Base-by-base conservation (phyloP, 1,140 invertebrate genomes). In the Pseudomyrmex gracilis region DNA sequence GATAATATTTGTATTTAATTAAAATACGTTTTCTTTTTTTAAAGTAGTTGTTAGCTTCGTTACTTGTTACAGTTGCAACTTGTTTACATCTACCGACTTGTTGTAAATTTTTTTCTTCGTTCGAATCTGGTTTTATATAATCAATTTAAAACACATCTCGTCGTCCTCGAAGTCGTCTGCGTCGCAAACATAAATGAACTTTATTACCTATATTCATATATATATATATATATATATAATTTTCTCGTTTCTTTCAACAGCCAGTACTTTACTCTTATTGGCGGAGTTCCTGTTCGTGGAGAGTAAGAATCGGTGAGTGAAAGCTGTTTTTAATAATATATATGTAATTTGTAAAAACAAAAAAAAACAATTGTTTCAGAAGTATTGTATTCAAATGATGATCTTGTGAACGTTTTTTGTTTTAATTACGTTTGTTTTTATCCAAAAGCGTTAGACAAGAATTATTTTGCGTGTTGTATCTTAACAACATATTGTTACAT, bases 211-310 rank as follows among this genome's bases (percentile, higher is more conserved):
- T 43, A 49, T 77, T 67, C 10, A 80, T 34, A 13, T 64, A 64
- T 34, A 53, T 60, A n/a, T n/a, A 1, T 43, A 49, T 77, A 80
- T 34, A 13, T 64, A 64, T 34, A 53, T 60, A n/a, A n/a, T 47
- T 85, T 10, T 85, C 76, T 85, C 78, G 17, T 85, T 82, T 87
- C 47, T 80, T 82, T 70, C 87, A 91, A 63, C 93, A 98, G 97
- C 97, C 97, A 90, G 95, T 98, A 93, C 95, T 98, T 53, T 98
- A 98, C 93, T 98, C 97, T 58, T 98, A 98, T 95, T 98, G 97
- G 97, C 96, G 98, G 92, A 98, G 98, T 95, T 98, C 97, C 67
- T 98, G 97, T 92, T 97, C 97, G 0, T 98, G 98, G 98, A 96
- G 98, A 88, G 97, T 98, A 17, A 95, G 98, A 93, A 98, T 98